A percentile compares a stretch with the other conserved stretches of the same genome.
Evolutionary conservation across 2,888 invertebrate genomes (phyloP).

Genomic region (Trachelus stipa): DNA sequence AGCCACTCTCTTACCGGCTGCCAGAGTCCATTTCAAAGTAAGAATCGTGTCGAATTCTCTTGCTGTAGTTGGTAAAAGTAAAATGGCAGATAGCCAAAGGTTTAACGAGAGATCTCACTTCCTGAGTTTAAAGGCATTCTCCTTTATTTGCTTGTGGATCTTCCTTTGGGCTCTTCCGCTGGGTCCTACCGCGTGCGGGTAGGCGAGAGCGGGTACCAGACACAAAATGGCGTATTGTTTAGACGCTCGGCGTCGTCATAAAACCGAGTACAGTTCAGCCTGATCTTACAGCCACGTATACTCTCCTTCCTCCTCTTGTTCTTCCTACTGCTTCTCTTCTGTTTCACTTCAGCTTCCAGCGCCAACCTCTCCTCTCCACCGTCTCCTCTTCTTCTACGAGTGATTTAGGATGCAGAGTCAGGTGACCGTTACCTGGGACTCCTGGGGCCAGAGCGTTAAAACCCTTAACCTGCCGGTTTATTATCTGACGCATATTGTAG

Average conservation of each 20-base stretch:
- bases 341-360: neutral
- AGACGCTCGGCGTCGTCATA: constrained; percentile 3
- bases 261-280: neutral
- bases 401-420: constrained; percentile 31
- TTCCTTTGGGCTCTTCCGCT: neutral
- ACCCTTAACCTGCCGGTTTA: constrained; percentile 49
- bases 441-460: constrained; percentile 16
- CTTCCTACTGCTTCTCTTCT: neutral
- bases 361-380: neutral
- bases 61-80: neutral
- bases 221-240: neutral
- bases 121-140: constrained; percentile 1
- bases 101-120: neutral
- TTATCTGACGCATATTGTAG: constrained; percentile 41
- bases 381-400: neutral
- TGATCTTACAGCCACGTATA: constrained; percentile 4
- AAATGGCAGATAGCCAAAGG: neutral
- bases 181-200: neutral
- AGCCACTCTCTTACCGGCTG: neutral
- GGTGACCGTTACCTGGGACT: constrained; percentile 28
- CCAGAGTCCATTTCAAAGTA: neutral
- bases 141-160: constrained; percentile 11
- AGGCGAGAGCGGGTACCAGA: neutral
- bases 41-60: neutral
- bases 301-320: neutral